Conservation (phyloP, 1,140 invertebrate species). For the Leptoteleia sp. region DNA sequence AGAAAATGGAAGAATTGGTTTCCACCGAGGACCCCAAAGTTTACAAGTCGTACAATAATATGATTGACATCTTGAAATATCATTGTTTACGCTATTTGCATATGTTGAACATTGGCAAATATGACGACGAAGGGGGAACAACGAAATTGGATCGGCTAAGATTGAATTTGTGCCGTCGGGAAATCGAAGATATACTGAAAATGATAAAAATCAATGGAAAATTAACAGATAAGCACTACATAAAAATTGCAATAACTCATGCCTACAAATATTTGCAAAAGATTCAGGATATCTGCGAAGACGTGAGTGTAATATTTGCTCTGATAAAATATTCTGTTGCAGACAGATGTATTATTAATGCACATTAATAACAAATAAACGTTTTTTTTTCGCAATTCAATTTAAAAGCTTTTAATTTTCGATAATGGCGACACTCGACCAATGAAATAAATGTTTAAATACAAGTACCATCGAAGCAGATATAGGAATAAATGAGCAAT, state of each 20-base stretch:
- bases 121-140: conserved; percentile 70
- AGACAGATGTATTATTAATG: too few relatives aligned
- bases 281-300: conserved; percentile 69
- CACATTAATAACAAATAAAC: too few relatives aligned
- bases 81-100: conserved; percentile 73
- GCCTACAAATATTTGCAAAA: conserved; percentile 73
- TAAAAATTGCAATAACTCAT: conserved; percentile 76
- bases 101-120: conserved; percentile 64
- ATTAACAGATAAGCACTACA: conserved; percentile 72
- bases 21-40: conserved; percentile 56
- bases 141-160: conserved; percentile 76
- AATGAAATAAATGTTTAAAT: neutral
- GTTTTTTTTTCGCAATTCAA: too few relatives aligned
- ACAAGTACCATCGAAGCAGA: neutral
- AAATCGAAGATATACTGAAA: conserved; percentile 72
- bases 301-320: too few relatives aligned
- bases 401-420: neutral
- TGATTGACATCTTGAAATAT: conserved; percentile 66
- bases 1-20: conserved; percentile 71
- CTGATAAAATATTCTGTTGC: too few relatives aligned
- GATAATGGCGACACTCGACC: neutral
- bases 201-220: conserved; percentile 74
- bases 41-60: conserved; percentile 72
- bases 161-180: conserved; percentile 71
- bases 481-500: conserved; percentile 1